phyloP scores from a whole-genome alignment of 2,888 invertebrate species.

The Epistrophe grossulariae region DNA sequence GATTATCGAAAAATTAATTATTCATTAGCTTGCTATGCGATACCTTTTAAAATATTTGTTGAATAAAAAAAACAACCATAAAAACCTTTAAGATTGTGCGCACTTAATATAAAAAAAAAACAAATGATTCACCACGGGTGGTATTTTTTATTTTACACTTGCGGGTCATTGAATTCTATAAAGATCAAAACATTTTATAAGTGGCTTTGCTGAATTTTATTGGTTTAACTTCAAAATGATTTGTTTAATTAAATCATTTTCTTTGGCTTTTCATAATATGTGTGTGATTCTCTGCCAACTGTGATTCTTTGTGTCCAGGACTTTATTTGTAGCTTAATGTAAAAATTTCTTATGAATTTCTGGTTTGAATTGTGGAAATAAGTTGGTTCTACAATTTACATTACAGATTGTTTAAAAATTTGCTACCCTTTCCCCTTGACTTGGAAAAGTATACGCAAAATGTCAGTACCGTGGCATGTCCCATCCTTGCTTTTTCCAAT shows the following conservation, averaged over 20 bases:
- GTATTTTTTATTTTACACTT: background rate
- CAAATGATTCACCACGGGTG: slow-evolving; percentile 36
- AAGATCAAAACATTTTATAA: background rate
- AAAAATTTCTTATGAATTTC: no score
- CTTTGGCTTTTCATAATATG: background rate
- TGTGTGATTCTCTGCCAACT: no score
- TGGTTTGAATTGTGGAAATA: no score
- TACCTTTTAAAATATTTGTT: slow-evolving; percentile 10
- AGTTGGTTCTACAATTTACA: no score
- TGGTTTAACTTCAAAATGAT: background rate
- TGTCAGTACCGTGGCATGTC: no score
- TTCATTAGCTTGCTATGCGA: slow-evolving; percentile 46
- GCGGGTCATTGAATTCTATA: slow-evolving; percentile 4
- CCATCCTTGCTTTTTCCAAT: no score
- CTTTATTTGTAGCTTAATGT: no score
- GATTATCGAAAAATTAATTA: slow-evolving; percentile 61
- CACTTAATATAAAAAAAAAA: slow-evolving; percentile 30
- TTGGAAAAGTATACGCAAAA: no score
- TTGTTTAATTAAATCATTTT: background rate
- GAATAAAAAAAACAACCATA: background rate
- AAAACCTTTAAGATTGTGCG: slow-evolving; percentile 26
- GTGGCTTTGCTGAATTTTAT: slow-evolving; percentile 3
- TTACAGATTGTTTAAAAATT: no score
- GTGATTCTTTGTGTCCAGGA: no score
- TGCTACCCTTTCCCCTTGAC: no score